phyloP scores from a whole-genome alignment of 2,113 vertebrate genomes.

The Engystomops pustulosus region DNA sequence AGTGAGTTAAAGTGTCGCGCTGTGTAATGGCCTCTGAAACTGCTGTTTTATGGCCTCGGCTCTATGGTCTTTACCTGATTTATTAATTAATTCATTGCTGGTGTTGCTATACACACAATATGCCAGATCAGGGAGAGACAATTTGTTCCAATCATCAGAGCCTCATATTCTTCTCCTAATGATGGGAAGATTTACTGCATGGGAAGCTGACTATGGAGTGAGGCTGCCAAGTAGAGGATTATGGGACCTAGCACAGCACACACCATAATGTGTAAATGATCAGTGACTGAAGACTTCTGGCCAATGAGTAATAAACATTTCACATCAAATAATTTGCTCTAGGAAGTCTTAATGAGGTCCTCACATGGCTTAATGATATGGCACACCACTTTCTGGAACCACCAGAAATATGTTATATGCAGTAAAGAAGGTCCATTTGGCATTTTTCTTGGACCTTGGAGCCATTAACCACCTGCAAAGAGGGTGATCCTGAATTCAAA shows the following conservation, averaged over 20 bases:
- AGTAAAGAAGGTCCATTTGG: neutral
- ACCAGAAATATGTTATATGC: too few relatives aligned
- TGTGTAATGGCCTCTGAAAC: conserved; percentile 12
- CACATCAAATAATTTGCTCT: too few relatives aligned
- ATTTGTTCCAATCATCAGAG: neutral
- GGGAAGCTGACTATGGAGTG: conserved; percentile 31
- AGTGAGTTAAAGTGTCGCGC: conserved; percentile 27
- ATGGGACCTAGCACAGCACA: neutral
- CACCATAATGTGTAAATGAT: neutral
- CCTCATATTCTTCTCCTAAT: conserved; percentile 2
- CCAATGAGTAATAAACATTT: neutral
- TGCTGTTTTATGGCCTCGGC: conserved; percentile 24
- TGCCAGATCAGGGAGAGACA: conserved; percentile 20
- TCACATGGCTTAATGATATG: neutral
- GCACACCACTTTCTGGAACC: neutral
- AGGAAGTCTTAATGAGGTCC: neutral
- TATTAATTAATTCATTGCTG: conserved; percentile 36
- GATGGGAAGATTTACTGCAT: conserved; percentile 33
- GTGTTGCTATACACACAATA: conserved; percentile 36
- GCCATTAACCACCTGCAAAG: too few relatives aligned
- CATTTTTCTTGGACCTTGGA: neutral
- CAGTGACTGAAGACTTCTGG: neutral
- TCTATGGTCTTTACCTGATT: conserved; percentile 42
- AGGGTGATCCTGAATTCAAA: too few relatives aligned
- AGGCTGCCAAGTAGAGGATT: neutral